A percentile compares a stretch with the other conserved stretches of the same genome.
These are phyloP conservation scores for Amblyornis subalaris DNA, from an alignment of 2,113 vertebrate genomes.

Conservation along the genomic window DNA sequence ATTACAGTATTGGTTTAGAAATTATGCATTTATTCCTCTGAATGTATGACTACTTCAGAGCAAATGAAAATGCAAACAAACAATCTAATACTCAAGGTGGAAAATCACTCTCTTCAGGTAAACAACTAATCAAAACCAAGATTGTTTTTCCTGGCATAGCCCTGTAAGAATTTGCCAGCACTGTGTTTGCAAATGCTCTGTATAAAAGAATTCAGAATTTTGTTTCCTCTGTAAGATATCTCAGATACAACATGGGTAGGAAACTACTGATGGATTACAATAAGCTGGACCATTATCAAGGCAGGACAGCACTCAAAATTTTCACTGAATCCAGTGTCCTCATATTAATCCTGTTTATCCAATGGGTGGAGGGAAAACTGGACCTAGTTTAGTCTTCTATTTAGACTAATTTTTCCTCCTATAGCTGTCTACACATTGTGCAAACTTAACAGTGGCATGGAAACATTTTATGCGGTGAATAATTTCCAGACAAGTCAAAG, in stretches of 20 bases:
- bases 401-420: background rate
- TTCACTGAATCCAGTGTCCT: background rate
- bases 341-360: background rate
- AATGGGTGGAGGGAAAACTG: background rate
- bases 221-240: background rate
- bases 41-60: constrained; percentile 39
- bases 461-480: background rate
- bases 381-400: background rate
- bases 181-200: background rate
- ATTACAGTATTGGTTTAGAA: constrained; percentile 48
- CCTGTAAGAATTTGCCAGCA: background rate
- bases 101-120: constrained; percentile 45
- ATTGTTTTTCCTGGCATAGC: background rate
- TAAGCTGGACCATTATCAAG: background rate
- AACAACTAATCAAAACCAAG: constrained; percentile 51
- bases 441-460: background rate
- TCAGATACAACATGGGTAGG: background rate
- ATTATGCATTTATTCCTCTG: constrained; percentile 48
- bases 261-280: background rate
- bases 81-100: constrained; percentile 28
- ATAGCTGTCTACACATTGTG: background rate
- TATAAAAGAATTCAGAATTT: background rate
- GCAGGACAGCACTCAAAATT: background rate
- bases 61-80: constrained; percentile 53
- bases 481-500: background rate